phyloP scores from a whole-genome alignment of 2,113 vertebrate genomes.

The Emydura subglobosa region DNA sequence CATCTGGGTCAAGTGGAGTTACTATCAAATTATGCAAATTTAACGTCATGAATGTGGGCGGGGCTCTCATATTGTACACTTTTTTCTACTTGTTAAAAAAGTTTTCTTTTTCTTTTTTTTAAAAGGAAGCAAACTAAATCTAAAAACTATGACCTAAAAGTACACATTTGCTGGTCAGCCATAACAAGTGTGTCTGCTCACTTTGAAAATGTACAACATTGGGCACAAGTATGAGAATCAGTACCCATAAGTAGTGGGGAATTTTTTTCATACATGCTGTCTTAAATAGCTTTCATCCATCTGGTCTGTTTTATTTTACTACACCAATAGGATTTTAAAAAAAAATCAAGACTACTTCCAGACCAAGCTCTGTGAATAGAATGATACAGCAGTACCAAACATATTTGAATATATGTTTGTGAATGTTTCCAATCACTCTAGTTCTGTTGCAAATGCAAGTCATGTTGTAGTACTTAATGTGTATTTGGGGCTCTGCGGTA shows the following conservation, averaged over 20 bases:
- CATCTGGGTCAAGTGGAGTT: neutral
- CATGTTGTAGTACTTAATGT: neutral
- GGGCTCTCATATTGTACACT: neutral
- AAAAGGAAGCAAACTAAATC: neutral
- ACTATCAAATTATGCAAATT: neutral
- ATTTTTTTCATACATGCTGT: neutral
- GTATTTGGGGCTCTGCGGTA: neutral
- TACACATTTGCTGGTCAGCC: neutral
- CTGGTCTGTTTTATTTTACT: neutral
- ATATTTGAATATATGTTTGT: neutral
- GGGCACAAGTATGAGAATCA: neutral
- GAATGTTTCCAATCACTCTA: neutral
- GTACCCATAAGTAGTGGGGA: neutral
- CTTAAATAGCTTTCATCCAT: neutral
- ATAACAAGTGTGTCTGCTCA: neutral
- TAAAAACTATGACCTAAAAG: neutral
- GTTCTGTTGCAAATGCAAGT: neutral
- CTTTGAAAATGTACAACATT: neutral
- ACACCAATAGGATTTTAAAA: neutral
- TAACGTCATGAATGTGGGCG: neutral
- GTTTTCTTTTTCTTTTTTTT: neutral
- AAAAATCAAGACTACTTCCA: neutral
- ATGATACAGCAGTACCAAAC: neutral
- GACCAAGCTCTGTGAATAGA: neutral
- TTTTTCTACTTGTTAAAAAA: neutral